Evolutionary conservation across 2,113 vertebrate genomes (phyloP).

Genomic region (Hoplias malabaricus): DNA sequence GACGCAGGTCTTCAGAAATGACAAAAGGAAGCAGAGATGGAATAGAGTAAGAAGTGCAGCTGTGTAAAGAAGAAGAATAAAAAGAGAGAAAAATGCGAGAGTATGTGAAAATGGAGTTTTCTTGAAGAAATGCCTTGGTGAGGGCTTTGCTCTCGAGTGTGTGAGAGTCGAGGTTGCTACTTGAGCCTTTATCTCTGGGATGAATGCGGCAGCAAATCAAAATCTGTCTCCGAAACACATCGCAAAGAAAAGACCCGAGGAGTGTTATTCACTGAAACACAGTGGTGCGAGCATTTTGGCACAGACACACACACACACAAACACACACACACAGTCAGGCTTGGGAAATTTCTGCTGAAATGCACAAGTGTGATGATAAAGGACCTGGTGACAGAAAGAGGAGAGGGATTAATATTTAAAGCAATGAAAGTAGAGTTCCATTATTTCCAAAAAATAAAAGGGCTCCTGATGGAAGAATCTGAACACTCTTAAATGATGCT

Average conservation of each 20-base stretch:
- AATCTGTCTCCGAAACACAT: constrained; percentile 27
- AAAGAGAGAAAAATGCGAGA: not conserved
- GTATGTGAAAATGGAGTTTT: constrained; percentile 19
- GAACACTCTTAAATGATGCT: constrained; percentile 1
- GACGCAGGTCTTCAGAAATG: constrained; percentile 14
- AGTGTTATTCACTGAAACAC: constrained; percentile 14
- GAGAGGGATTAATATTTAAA: constrained; percentile 51
- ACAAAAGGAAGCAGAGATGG: not conserved
- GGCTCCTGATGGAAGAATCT: constrained; percentile 8
- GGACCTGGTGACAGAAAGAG: not conserved
- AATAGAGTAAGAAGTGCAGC: constrained; percentile 16
- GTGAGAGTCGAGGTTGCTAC: constrained; percentile 30
- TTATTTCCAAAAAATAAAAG: constrained; percentile 33
- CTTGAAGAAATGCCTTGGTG: not conserved
- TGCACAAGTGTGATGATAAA: constrained; percentile 23
- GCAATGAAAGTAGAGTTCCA: constrained; percentile 31
- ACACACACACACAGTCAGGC: constrained; percentile 8
- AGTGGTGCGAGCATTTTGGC: not conserved
- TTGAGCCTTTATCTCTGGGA: constrained; percentile 28
- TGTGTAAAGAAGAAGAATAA: not conserved
- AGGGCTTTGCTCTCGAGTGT: constrained; percentile 27
- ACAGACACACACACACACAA: constrained; percentile 1
- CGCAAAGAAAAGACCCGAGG: constrained; percentile 29
- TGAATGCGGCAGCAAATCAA: constrained; percentile 36
- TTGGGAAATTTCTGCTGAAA: constrained; percentile 10